A percentile compares a stretch with the other conserved stretches of the same genome.
Evolutionary conservation across 1,140 invertebrate species (phyloP).

Genomic region (Wiebesia pumilae): DNA sequence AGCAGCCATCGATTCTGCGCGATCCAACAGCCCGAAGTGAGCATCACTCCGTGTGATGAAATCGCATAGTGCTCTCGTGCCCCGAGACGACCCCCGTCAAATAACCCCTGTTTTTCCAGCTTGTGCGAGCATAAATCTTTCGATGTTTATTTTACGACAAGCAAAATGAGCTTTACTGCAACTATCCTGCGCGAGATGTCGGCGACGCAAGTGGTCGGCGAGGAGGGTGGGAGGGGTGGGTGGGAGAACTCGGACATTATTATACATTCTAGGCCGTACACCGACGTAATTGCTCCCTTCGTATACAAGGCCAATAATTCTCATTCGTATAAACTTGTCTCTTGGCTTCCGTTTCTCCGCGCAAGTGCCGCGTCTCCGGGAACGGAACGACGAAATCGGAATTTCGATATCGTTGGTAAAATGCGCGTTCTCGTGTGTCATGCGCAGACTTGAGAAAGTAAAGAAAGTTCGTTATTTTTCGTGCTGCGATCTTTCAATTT

Average conservation of each 20-base stretch:
- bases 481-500: no score
- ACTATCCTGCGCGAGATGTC: neutral
- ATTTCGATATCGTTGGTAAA: no score
- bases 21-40: slow-evolving; percentile 34
- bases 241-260: neutral
- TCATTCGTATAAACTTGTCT: neutral
- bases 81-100: neutral
- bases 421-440: no score
- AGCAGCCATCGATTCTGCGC: slow-evolving; percentile 38
- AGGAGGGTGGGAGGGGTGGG: no score
- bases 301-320: neutral
- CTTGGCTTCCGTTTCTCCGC: neutral
- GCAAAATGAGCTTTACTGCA: neutral
- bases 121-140: neutral
- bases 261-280: neutral
- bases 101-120: neutral
- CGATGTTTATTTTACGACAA: neutral
- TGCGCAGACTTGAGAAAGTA: no score
- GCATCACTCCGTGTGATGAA: slow-evolving; percentile 49
- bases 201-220: no score
- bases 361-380: neutral
- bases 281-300: neutral
- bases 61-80: slow-evolving; percentile 28
- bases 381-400: no score
- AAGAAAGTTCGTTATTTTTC: no score